These are phyloP conservation scores for Ptiloglossa arizonensis DNA, from an alignment of 1,140 invertebrate genomes.

Conservation along the genomic window DNA sequence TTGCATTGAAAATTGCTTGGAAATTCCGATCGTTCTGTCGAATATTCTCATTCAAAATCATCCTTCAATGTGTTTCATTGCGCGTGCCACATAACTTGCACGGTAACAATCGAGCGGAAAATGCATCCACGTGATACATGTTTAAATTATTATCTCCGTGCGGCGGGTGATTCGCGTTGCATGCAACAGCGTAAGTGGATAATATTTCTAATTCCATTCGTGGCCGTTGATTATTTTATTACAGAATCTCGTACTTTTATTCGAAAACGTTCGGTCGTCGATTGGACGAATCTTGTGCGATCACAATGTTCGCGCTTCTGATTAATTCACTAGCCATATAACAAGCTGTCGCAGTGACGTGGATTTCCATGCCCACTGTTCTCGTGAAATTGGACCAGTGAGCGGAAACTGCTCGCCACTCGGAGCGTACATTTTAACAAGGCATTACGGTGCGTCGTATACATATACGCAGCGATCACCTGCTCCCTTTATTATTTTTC, in stretches of 20 bases:
- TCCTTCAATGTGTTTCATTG: not conserved
- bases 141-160: slow-evolving; percentile 16
- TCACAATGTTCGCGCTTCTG: not conserved
- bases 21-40: not conserved
- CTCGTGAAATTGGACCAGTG: not conserved
- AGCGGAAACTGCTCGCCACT: slow-evolving; percentile 19
- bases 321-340: slow-evolving; percentile 36
- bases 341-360: not conserved
- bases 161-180: not conserved
- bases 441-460: not conserved
- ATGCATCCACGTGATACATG: slow-evolving; percentile 2
- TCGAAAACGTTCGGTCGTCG: not conserved
- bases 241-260: not conserved
- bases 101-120: not conserved
- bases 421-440: slow-evolving; percentile 19
- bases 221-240: not conserved
- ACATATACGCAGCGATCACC: not conserved
- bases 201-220: not conserved
- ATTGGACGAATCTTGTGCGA: not conserved
- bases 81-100: not conserved
- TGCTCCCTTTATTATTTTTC: not conserved
- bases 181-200: not conserved
- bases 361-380: slow-evolving; percentile 6
- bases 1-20: too few species aligned
- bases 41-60: not conserved